A percentile compares a stretch with the other conserved stretches of the same genome.
phyloP scores from a whole-genome alignment of 2,113 vertebrate species.

The Arizona elegans region DNA sequence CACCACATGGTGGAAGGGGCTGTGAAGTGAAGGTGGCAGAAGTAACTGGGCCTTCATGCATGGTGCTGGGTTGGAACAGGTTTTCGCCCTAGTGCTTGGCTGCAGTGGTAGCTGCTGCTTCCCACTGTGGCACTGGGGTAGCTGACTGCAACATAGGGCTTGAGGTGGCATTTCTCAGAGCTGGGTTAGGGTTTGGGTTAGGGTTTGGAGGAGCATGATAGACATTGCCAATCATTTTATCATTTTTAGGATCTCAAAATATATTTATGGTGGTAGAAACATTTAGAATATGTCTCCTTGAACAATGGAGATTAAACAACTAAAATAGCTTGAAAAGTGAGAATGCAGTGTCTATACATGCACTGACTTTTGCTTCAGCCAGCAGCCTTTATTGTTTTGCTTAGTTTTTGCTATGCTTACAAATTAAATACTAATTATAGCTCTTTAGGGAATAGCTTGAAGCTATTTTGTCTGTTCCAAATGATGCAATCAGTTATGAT shows the following conservation, averaged over 20 bases:
- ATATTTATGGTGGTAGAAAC: neutral
- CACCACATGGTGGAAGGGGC: neutral
- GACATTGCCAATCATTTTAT: neutral
- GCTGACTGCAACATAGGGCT: neutral
- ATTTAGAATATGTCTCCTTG: neutral
- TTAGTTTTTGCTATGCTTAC: slow-evolving; percentile 39
- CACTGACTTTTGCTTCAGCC: slow-evolving; percentile 50
- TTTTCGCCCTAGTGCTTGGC: neutral
- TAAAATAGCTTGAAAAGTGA: slow-evolving; percentile 25
- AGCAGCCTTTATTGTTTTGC: slow-evolving; percentile 1
- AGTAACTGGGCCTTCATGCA: neutral
- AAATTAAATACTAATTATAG: slow-evolving; percentile 55
- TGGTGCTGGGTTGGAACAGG: neutral
- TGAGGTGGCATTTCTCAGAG: neutral
- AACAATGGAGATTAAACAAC: neutral
- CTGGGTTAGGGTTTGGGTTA: neutral
- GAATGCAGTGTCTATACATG: neutral
- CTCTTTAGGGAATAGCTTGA: slow-evolving; percentile 50
- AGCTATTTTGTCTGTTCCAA: slow-evolving; percentile 44
- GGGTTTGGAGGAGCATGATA: neutral
- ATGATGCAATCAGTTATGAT: slow-evolving; percentile 16
- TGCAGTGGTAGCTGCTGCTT: neutral
- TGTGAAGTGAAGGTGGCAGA: neutral
- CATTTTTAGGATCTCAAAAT: neutral
- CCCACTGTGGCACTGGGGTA: neutral